phyloP scores from a whole-genome alignment of 2,797 vertebrate species.

The Florisuga fusca region DNA sequence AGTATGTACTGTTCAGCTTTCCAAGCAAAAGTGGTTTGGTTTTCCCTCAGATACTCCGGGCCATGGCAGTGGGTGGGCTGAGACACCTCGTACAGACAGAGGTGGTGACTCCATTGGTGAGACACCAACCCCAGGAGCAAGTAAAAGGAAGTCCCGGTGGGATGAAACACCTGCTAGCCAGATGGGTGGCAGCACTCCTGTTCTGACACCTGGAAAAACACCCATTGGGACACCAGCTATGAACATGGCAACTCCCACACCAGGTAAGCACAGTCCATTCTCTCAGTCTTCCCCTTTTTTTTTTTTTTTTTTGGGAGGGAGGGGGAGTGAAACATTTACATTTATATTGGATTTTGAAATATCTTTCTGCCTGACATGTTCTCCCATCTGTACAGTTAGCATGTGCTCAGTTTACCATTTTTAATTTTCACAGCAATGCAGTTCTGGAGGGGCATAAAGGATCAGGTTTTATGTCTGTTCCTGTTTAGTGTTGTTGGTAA shows the following conservation, averaged over 20 bases:
- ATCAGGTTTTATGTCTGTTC: not conserved
- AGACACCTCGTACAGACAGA: conserved; percentile 95
- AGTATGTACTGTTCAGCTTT: not conserved
- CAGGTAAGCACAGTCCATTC: conserved; percentile 79
- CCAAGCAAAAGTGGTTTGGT: not conserved
- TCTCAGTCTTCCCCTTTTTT: not conserved
- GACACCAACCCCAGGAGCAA: conserved; percentile 96
- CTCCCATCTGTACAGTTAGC: not conserved
- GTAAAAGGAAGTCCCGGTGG: conserved; percentile 98
- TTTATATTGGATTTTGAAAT: not conserved
- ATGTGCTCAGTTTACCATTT: not conserved
- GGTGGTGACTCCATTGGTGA: conserved; percentile 97
- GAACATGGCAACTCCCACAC: conserved; percentile 99
- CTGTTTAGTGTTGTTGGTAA: not conserved
- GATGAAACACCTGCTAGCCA: conserved; percentile 98
- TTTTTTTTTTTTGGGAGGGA: too few relatives aligned
- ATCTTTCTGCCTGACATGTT: not conserved
- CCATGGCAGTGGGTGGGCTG: conserved; percentile 97
- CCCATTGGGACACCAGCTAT: conserved; percentile 98
- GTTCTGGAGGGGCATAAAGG: not conserved
- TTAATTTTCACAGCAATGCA: not conserved
- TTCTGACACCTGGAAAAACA: conserved; percentile 96
- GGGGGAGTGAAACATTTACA: not conserved
- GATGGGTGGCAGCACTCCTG: conserved; percentile 97
- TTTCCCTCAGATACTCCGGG: conserved; percentile 90